phyloP scores from a whole-genome alignment of 2,888 invertebrate species.

The Hyalella azteca region DNA sequence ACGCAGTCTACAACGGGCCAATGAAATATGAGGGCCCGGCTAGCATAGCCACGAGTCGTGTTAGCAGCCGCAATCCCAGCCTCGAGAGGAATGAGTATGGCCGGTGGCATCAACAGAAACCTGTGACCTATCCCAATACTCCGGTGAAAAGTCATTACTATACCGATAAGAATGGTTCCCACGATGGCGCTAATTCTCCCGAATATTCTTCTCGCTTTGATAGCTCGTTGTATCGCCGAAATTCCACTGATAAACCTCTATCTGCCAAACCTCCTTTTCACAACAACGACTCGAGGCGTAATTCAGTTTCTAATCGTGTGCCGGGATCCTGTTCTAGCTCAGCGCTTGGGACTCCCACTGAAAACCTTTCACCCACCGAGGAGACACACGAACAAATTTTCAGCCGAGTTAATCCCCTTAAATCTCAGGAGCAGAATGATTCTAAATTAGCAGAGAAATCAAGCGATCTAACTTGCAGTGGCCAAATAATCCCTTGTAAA shows the following conservation, averaged over 20 bases:
- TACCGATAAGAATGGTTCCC: neutral
- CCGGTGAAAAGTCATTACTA: slow-evolving; percentile 13
- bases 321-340: neutral
- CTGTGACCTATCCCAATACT: slow-evolving; percentile 16
- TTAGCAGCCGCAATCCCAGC: slow-evolving; percentile 52
- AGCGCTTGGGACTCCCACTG: slow-evolving; percentile 4
- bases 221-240: slow-evolving; percentile 18
- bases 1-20: slow-evolving; percentile 42
- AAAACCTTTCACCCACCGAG: slow-evolving; percentile 8
- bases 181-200: neutral
- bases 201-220: neutral
- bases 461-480: too few species aligned
- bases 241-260: slow-evolving; percentile 51
- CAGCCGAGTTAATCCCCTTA: too few species aligned
- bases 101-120: neutral
- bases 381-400: too few species aligned
- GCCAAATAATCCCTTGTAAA: too few species aligned
- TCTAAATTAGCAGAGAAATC: too few species aligned
- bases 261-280: slow-evolving; percentile 40
- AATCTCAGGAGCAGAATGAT: too few species aligned
- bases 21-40: slow-evolving; percentile 8
- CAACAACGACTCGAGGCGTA: neutral
- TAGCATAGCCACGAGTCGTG: slow-evolving; percentile 51
- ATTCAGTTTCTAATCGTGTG: neutral
- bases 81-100: slow-evolving; percentile 40